Evolutionary conservation across 2,888 invertebrate genomes (phyloP).

Genomic region (Dasysyrphus albostriatus): DNA sequence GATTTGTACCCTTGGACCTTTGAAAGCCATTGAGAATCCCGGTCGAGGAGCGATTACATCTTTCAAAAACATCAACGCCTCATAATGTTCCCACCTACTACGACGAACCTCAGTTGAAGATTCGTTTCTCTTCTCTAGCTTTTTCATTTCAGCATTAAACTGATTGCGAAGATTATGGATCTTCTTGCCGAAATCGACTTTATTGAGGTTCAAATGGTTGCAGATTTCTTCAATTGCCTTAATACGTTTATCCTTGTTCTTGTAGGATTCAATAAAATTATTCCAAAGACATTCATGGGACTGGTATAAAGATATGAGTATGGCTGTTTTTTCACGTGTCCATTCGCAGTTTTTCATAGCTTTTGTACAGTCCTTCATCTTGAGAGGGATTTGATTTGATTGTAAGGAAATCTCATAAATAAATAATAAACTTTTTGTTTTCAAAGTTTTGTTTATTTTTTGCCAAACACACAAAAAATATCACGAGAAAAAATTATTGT

Average conservation of each 20-base stretch:
- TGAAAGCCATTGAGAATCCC: slow-evolving; percentile 70
- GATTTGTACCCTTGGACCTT: slow-evolving; percentile 46
- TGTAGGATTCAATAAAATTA: slow-evolving; percentile 81
- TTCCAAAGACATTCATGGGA: slow-evolving; percentile 83
- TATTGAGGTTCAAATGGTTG: slow-evolving; percentile 78
- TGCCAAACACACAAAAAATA: slow-evolving; percentile 57
- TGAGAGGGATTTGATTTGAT: not conserved
- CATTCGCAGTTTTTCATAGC: slow-evolving; percentile 77
- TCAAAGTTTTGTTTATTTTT: slow-evolving; percentile 56
- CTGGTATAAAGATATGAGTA: slow-evolving; percentile 81
- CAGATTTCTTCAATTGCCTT: slow-evolving; percentile 81
- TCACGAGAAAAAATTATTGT: slow-evolving; percentile 65
- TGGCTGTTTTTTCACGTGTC: slow-evolving; percentile 81
- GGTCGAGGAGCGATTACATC: slow-evolving; percentile 81
- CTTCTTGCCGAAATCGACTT: slow-evolving; percentile 82
- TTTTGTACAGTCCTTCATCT: slow-evolving; percentile 55
- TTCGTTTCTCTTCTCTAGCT: slow-evolving; percentile 80
- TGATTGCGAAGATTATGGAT: slow-evolving; percentile 83
- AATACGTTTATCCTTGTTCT: slow-evolving; percentile 80
- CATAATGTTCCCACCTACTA: slow-evolving; percentile 83
- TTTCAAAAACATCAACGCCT: slow-evolving; percentile 81
- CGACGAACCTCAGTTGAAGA: slow-evolving; percentile 70
- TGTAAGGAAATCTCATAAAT: not conserved
- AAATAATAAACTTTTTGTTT: not conserved
- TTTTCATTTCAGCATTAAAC: slow-evolving; percentile 83